Evolutionary conservation across 2,888 invertebrate genomes (phyloP), one percentile per base, ranked within the genome.

Genomic region (Trisateles emortualis): DNA sequence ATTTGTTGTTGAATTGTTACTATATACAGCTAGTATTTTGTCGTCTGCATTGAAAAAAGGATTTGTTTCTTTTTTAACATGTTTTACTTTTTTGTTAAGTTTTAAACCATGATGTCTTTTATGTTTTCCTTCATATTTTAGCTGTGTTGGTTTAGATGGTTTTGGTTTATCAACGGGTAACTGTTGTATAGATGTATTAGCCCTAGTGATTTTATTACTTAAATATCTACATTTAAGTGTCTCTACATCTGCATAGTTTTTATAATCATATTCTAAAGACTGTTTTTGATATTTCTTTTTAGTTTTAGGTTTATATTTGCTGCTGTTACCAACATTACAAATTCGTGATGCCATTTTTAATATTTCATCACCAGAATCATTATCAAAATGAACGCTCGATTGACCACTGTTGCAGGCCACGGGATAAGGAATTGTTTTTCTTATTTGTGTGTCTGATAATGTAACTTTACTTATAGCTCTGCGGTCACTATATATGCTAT

Each of bases 401-500:
- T 3, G 26, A 6, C 3, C 3, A 26, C 9, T 8, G 3, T 6
- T 45, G 55, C 65, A 2, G 81, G 8, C n/a, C n/a, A 26, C 73
- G 0, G 81, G 79, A 55, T 80, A 77, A 5, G 59, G 44, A 5
- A 40, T 46, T 36, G 59, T 44, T 13, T 41, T 55, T 9, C 50
- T 46, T n/a, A 69, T 68, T 8, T 67, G 55, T 47, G 62, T 61
- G 9, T 69, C 54, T 5, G 71, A 65, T 8, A 68, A 48, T 10
- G 56, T 10, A 0, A 49, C 55, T 22, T 39, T 44, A 53, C 76
- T 83, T 0, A 79, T 77, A 0, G 59, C 43, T 54, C 72, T 64
- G 38, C 79, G 83, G 44, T 78, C 83, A 56, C 84, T 84, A 17
- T 79, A 81, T 72, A 83, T 76, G 43, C 83, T 86, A 13, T 84